A percentile compares a stretch with the other conserved stretches of the same genome.
Conservation (phyloP, 2,113 vertebrate species). For the Leucopternis melanops region DNA sequence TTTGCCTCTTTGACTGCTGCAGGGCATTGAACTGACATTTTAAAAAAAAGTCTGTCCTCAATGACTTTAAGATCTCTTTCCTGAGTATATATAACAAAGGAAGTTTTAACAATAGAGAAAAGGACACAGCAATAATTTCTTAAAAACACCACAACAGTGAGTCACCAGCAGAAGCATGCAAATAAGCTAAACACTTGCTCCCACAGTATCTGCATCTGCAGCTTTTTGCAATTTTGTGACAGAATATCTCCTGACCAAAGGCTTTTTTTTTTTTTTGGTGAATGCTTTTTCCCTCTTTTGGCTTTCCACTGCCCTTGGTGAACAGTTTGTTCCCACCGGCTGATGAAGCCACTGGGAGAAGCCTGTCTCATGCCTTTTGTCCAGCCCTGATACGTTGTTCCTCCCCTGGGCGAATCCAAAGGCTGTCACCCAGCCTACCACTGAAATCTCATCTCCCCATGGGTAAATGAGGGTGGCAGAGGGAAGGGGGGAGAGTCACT, state of each 20-base stretch:
- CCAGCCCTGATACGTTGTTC: background rate
- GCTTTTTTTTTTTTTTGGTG: too few relatives aligned
- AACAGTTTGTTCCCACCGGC: background rate
- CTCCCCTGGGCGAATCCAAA: background rate
- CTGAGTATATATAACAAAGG: background rate
- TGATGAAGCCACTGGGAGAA: background rate
- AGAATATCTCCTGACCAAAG: background rate
- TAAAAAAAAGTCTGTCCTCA: background rate
- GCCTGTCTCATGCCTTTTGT: background rate
- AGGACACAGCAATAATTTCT: background rate
- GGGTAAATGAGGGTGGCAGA: background rate
- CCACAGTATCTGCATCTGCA: background rate
- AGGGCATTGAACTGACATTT: background rate
- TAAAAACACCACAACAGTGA: background rate
- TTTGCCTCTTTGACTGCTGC: conserved; percentile 4
- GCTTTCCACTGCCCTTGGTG: background rate
- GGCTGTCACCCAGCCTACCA: background rate
- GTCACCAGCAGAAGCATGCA: background rate
- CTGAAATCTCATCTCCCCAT: background rate
- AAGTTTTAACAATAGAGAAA: conserved; percentile 6
- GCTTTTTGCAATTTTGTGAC: background rate
- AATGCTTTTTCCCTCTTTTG: background rate
- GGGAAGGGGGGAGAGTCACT: background rate
- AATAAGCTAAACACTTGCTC: background rate
- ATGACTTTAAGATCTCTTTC: background rate